A percentile compares a stretch with the other conserved stretches of the same genome.
phyloP scores from a whole-genome alignment of 1,140 invertebrate species.

The Gonatopus flavifemur region DNA sequence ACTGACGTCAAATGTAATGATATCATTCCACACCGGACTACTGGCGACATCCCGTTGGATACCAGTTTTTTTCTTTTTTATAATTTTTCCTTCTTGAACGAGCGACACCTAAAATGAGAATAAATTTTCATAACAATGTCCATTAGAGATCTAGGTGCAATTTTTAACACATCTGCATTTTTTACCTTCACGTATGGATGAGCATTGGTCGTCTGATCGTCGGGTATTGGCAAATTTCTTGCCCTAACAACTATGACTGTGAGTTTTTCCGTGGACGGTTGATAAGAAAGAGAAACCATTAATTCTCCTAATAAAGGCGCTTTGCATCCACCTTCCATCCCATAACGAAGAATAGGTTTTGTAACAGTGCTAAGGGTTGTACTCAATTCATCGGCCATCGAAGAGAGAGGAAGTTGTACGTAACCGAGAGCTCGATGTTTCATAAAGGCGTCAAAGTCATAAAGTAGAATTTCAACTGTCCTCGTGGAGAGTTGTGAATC shows the following conservation, averaged over 20 bases:
- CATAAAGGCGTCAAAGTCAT: constrained; percentile 70
- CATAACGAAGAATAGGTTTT: constrained; percentile 38
- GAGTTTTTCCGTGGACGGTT: constrained; percentile 76
- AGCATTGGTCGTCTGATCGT: constrained; percentile 60
- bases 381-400: constrained; percentile 52
- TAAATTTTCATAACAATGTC: no score
- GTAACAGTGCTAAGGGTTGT: constrained; percentile 30
- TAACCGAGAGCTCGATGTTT: constrained; percentile 64
- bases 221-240: constrained; percentile 68
- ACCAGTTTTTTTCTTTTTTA: constrained; percentile 89
- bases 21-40: constrained; percentile 86
- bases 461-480: constrained; percentile 60
- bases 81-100: constrained; percentile 72
- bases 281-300: constrained; percentile 81
- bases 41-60: constrained; percentile 81
- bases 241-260: constrained; percentile 82
- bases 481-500: constrained; percentile 56
- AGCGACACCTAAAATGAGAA: constrained; percentile 63
- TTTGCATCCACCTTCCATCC: constrained; percentile 38
- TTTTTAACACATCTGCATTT: no score
- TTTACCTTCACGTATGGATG: constrained; percentile 82
- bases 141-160: no score
- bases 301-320: constrained; percentile 67
- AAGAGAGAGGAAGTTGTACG: constrained; percentile 57
- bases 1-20: constrained; percentile 78